phyloP scores from a whole-genome alignment of 2,888 invertebrate species.

The Meganola albula region DNA sequence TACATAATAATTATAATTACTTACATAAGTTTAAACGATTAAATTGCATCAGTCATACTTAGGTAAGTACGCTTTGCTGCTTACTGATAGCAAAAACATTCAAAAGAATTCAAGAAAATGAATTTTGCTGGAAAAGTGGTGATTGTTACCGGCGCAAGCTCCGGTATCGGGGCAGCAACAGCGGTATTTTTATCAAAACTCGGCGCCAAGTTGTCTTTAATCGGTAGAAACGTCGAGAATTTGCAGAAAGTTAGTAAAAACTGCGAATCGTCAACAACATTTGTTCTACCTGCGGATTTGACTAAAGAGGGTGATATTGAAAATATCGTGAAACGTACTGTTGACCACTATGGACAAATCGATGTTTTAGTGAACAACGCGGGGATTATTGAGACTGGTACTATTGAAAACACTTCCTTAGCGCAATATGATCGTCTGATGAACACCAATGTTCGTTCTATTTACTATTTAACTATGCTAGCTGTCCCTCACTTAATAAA shows the following conservation, averaged over 20 bases:
- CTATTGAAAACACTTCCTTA: constrained; percentile 89
- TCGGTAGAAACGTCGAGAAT: constrained; percentile 82
- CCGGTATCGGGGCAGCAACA: constrained; percentile 90
- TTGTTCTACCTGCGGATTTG: constrained; percentile 83
- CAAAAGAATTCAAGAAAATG: constrained; percentile 42
- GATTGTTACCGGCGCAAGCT: constrained; percentile 88
- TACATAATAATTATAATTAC: too few species aligned
- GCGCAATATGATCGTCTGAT: constrained; percentile 94
- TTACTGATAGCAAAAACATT: constrained; percentile 6
- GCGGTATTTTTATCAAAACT: constrained; percentile 85
- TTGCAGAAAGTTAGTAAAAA: constrained; percentile 67
- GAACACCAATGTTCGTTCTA: constrained; percentile 91
- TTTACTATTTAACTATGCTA: constrained; percentile 90
- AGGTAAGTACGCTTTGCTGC: too few species aligned
- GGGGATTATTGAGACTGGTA: constrained; percentile 88
- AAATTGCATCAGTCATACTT: too few species aligned
- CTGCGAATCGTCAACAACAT: constrained; percentile 65
- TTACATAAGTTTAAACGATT: too few species aligned
- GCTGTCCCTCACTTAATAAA: constrained; percentile 91
- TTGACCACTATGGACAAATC: constrained; percentile 85
- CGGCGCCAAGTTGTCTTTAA: constrained; percentile 85
- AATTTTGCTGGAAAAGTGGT: constrained; percentile 85
- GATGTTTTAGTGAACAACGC: constrained; percentile 95
- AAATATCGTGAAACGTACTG: constrained; percentile 83
- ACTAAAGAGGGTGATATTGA: constrained; percentile 85